Conservation (phyloP, 2,113 vertebrate genomes). For the Cephalopterus ornatus region DNA sequence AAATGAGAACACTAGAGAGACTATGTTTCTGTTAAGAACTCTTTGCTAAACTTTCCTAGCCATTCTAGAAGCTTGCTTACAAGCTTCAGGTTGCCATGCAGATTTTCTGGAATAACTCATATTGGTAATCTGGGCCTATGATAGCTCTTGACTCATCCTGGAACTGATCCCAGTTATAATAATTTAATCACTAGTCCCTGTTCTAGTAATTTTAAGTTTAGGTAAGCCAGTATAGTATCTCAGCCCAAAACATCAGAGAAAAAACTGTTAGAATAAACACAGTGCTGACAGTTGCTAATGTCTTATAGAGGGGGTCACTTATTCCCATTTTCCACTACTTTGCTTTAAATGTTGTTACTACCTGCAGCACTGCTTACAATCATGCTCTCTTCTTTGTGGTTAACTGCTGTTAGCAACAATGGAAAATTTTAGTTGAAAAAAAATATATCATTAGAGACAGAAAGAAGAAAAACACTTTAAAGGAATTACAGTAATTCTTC, state of each 20-base stretch:
- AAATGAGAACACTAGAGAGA: neutral
- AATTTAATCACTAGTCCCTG: neutral
- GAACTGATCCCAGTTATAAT: neutral
- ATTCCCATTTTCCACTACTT: neutral
- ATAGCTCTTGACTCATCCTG: neutral
- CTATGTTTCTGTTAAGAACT: neutral
- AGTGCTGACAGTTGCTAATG: neutral
- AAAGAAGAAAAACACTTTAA: neutral
- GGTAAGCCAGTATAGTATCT: neutral
- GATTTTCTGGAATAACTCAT: neutral
- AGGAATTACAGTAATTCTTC: neutral
- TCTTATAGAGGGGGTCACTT: neutral
- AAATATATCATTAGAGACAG: neutral
- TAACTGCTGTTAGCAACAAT: neutral
- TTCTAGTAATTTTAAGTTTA: neutral
- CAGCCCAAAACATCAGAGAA: neutral
- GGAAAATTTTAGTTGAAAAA: neutral
- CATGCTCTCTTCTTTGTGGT: neutral
- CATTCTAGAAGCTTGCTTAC: neutral
- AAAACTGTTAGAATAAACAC: neutral
- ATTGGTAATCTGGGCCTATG: neutral
- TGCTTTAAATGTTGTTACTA: neutral
- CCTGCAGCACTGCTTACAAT: neutral
- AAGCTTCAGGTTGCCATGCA: neutral
- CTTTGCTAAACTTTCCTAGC: neutral